A percentile compares a stretch with the other conserved stretches of the same genome.
Conservation (phyloP, 2,797 vertebrate species). For the Melanotaenia parkinsoni region DNA sequence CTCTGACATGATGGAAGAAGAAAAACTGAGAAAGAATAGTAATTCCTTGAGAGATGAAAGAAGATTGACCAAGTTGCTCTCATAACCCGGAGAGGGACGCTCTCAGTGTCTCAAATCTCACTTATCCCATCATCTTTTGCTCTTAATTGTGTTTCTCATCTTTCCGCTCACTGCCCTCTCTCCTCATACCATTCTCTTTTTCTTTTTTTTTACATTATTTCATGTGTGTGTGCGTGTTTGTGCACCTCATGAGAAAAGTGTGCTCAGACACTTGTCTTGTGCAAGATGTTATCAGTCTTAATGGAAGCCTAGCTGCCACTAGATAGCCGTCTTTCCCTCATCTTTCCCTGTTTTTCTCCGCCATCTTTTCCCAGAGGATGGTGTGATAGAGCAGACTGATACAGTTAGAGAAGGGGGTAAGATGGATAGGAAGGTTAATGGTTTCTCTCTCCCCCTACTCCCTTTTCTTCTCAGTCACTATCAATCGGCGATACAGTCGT, state of each 20-base stretch:
- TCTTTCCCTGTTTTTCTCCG: constrained; percentile 67
- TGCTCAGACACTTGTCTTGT: constrained; percentile 63
- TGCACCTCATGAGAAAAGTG: constrained; percentile 50
- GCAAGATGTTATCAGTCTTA: constrained; percentile 71
- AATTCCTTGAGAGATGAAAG: constrained; percentile 42
- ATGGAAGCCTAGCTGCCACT: constrained; percentile 72
- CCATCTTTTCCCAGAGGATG: constrained; percentile 67
- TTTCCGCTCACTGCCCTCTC: constrained; percentile 11
- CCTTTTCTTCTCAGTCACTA: constrained; percentile 57
- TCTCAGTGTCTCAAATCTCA: constrained; percentile 23
- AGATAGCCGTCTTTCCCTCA: constrained; percentile 73
- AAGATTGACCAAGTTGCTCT: constrained; percentile 39
- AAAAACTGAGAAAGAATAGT: constrained; percentile 30
- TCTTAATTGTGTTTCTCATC: constrained; percentile 37
- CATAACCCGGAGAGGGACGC: constrained; percentile 28
- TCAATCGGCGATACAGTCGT: constrained; percentile 55
- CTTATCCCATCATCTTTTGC: constrained; percentile 17
- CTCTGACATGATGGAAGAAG: constrained; percentile 10
- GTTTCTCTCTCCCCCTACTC: constrained; percentile 49
- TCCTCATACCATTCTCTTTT: constrained; percentile 14
- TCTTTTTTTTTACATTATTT: constrained; percentile 1
- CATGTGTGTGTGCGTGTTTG: constrained; percentile 31
- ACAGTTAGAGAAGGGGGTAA: constrained; percentile 64
- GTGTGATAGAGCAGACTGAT: constrained; percentile 71
- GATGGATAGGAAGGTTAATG: constrained; percentile 74